Base-by-base conservation (phyloP, 2,888 invertebrate species). In the Microctonus aethiopoides region DNA sequence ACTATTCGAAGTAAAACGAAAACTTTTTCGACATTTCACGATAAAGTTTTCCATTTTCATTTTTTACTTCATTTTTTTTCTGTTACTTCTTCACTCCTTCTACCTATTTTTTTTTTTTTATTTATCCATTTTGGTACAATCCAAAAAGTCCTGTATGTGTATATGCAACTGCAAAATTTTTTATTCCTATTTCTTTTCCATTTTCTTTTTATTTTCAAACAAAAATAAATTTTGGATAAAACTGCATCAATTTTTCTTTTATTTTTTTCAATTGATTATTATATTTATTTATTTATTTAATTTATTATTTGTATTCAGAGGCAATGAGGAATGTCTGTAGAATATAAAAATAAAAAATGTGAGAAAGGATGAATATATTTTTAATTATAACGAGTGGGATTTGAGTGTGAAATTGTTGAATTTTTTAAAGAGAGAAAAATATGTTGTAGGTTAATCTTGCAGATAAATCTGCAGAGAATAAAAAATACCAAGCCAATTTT, bases 1-100 rank as follows among this genome's bases (percentile, higher is more conserved):
- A 67, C 62, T 66, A 57, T 57, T 62, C 69, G 46, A 59, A 62
- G 67, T 69, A 57, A 65, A 63, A 68, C 62, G 67, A 71, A 74
- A 74, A 71, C 29, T 74, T 46, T 72, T 72, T 68, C 60, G 62
- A 66, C 63, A 54, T 61, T 67, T 59, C 39, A 36, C 67, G 66
- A 65, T 57, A 72, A 71, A 70, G 65, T 72, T 72, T 67, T 22
- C 36, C 56, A 32, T 34, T 20, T 16, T n/a, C n/a, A 3, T 46
- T 16, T 46, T 16, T 16, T 16, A 16, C 41, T 1, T 41, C n/a
- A n/a, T 4, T n/a, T n/a, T n/a, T n/a, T 46, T 20, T n/a, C 16
- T 16, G 16, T 39, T 20, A 5, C 16, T n/a, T 46, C 16, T n/a
- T 7, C 16, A 2, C 46, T 46, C 16, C n/a, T n/a, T n/a, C n/a